phyloP scores from a whole-genome alignment of 2,888 invertebrate genomes.

The Leptinotarsa tumamoca region DNA sequence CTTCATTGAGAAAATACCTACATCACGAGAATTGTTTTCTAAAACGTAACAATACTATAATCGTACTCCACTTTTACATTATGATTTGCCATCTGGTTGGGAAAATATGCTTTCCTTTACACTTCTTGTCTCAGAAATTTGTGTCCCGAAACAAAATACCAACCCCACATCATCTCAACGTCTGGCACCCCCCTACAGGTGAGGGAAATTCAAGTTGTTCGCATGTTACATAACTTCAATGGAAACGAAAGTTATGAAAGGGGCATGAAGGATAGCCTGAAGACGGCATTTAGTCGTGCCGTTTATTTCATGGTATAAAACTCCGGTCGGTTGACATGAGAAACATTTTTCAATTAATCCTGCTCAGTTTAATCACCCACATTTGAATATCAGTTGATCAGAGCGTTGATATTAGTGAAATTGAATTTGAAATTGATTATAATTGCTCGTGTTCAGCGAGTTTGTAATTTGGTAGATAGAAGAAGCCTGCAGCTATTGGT shows the following conservation, averaged over 20 bases:
- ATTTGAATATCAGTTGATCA: no score
- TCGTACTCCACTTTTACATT: neutral
- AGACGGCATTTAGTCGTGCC: conserved; percentile 33
- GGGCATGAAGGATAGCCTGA: conserved; percentile 52
- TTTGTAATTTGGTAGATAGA: no score
- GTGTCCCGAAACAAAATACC: conserved; percentile 22
- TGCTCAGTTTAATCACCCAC: no score
- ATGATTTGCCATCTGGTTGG: neutral
- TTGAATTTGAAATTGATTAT: no score
- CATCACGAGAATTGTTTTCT: no score
- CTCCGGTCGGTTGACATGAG: no score
- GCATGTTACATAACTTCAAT: conserved; percentile 54
- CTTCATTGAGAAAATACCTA: no score
- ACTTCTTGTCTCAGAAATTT: conserved; percentile 1
- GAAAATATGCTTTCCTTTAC: neutral
- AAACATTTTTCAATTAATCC: no score
- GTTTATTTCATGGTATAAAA: neutral
- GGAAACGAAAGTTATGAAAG: conserved; percentile 54
- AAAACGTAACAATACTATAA: no score
- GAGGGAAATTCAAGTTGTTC: conserved; percentile 52
- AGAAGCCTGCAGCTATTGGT: no score
- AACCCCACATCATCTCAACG: conserved; percentile 14
- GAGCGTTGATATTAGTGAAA: no score
- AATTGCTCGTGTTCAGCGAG: no score
- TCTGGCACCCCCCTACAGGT: conserved; percentile 20